Evolutionary conservation across 2,797 vertebrate genomes (phyloP), one percentile per base, ranked within the genome.

Genomic region (Channallabes apus): DNA sequence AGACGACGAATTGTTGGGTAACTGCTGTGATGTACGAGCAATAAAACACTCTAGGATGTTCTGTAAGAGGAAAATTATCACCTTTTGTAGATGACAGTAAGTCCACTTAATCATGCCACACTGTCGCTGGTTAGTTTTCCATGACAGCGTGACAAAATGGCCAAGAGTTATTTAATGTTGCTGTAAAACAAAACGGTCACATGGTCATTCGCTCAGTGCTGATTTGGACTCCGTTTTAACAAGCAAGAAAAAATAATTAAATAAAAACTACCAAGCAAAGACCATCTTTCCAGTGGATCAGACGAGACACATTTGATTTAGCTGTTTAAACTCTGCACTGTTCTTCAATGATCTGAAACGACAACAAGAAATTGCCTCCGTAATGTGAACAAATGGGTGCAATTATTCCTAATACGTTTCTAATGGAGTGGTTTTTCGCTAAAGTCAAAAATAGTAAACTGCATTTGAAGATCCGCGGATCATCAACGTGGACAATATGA

Each of bases 351-450:
- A 73, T 86, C 80, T 77, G 72, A 82, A 72, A 77, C 68, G 58
- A 80, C 68, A 73, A 59, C 61, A 27, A 77, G 69, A 77, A 68
- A 86, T 77, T 69, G 71, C 32, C 20, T 56, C 41, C 6, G 6
- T 76, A 78, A 82, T 78, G 35, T 46, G 61, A 82, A 78, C 85
- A 82, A 82, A 86, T 78, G 71, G 54, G 64, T n/a, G 56, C 56
- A 83, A 82, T 86, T 78, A 79, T 71, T 46, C 35, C 72, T 86
- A 76, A 83, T 78, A 62, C 4, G 67, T 83, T 86, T 79, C 20
- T 68, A 71, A 79, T 72, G 75, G 75, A 72, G 56, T 29, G 17
- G 0, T 80, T 86, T 11, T 80, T n/a, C 58, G 58, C 68, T 24
- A 41, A 51, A 29, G 85, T 77, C 54, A 71, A 41, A 80, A 79